phyloP scores from a whole-genome alignment of 1,140 invertebrate genomes.

The Phortica variegata region DNA sequence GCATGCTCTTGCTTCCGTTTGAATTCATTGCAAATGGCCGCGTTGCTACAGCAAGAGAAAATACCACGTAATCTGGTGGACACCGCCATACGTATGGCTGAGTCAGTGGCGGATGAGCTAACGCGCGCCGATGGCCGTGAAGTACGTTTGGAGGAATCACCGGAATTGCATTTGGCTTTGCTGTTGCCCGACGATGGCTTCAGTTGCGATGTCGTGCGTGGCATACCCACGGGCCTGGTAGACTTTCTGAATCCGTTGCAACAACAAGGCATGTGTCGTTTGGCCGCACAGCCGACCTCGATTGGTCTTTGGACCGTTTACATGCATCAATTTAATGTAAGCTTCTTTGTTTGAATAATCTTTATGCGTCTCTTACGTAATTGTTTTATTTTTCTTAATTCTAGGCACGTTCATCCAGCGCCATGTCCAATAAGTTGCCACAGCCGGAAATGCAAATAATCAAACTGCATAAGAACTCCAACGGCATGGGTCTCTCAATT shows the following conservation, averaged over 20 bases:
- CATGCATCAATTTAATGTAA: constrained; percentile 69
- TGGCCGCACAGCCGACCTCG: constrained; percentile 86
- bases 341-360: constrained; percentile 6
- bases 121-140: constrained; percentile 86
- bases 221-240: constrained; percentile 86
- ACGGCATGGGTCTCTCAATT: constrained; percentile 91
- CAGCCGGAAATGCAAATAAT: constrained; percentile 78
- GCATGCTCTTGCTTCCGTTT: constrained; percentile 96
- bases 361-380: not conserved
- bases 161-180: constrained; percentile 84
- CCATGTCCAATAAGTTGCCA: constrained; percentile 57
- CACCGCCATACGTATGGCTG: constrained; percentile 75
- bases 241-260: constrained; percentile 90
- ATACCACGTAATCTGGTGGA: constrained; percentile 63
- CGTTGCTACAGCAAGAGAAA: constrained; percentile 76
- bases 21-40: constrained; percentile 91
- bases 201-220: constrained; percentile 92
- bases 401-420: constrained; percentile 66
- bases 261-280: constrained; percentile 80
- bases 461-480: constrained; percentile 85
- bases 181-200: constrained; percentile 97
- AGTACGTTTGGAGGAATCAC: constrained; percentile 78
- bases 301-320: constrained; percentile 94
- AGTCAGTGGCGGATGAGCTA: constrained; percentile 90
- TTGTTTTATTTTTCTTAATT: not conserved